Percentiles rank a stretch among this genome's conserved stretches.
phyloP scores from a whole-genome alignment of 1,140 invertebrate genomes.

The Achroia grisella region DNA sequence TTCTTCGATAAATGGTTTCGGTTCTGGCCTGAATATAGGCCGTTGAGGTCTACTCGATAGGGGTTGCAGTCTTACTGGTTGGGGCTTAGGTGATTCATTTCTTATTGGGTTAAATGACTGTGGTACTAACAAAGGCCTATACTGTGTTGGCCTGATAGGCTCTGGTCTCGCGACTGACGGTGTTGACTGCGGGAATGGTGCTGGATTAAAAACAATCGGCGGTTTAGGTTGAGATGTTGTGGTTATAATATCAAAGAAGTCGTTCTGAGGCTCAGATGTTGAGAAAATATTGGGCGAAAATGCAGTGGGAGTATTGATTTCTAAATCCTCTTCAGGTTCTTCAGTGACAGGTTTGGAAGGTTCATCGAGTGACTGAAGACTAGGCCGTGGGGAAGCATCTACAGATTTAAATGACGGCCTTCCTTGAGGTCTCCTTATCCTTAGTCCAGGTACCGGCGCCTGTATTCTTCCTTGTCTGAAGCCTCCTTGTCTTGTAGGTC shows the following conservation, averaged over 20 bases:
- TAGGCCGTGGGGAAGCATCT: slow-evolving; percentile 63
- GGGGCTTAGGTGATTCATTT: slow-evolving; percentile 50
- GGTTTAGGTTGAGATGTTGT: slow-evolving; percentile 62
- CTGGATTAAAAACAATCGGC: slow-evolving; percentile 49
- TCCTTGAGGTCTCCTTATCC: slow-evolving; percentile 68
- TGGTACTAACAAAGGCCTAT: slow-evolving; percentile 39
- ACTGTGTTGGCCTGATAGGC: slow-evolving; percentile 54
- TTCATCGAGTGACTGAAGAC: slow-evolving; percentile 71
- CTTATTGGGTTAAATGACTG: slow-evolving; percentile 51
- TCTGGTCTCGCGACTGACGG: slow-evolving; percentile 45
- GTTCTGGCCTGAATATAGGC: slow-evolving; percentile 64
- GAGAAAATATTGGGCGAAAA: slow-evolving; percentile 51
- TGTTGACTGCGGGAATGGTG: slow-evolving; percentile 50
- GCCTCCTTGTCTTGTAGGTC: slow-evolving; percentile 40
- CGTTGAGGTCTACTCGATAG: slow-evolving; percentile 65
- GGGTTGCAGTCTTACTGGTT: slow-evolving; percentile 59
- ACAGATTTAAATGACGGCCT: slow-evolving; percentile 73
- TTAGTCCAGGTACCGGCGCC: slow-evolving; percentile 27
- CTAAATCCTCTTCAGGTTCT: slow-evolving; percentile 73
- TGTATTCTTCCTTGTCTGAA: slow-evolving; percentile 64
- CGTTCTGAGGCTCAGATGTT: slow-evolving; percentile 58
- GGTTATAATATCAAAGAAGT: slow-evolving; percentile 60
- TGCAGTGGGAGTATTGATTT: slow-evolving; percentile 61
- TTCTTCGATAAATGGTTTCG: slow-evolving; percentile 57
- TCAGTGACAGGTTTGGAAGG: slow-evolving; percentile 74